Evolutionary conservation across 2,888 invertebrate species (phyloP), one percentile per base, ranked within the genome.

Genomic region (Netelia inedita): DNA sequence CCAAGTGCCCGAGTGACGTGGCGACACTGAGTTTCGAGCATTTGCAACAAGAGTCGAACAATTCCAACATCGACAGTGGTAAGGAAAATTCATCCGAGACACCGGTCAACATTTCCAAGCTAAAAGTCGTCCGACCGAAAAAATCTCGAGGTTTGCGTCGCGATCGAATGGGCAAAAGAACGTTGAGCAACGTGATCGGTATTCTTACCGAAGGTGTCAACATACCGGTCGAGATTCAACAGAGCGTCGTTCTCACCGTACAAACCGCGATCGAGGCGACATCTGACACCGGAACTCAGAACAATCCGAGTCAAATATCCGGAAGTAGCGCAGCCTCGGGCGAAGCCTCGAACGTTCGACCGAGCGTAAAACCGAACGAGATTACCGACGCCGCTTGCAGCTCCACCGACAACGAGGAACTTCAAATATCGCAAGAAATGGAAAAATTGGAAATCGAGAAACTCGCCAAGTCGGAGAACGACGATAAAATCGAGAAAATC

Each of bases 201-300:
- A 94, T 94, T 69, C 86, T 94, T 0, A 94, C 93, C 0, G 93
- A 94, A 61, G 94, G 93, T 0, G 92, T 93, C 10, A 94, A 94
- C 75, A 93, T 94, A 5, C 92, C 93, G 0, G 86, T 90, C 0
- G 93, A 93, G 23, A 86, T 88, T 0, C 92, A 92, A 19, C 92
- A 92, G 28, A 93, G 90, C 69, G 90, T 92, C 1, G 91, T 93
- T 0, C 88, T 93, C 3, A 92, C 92, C 0, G 91, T 91, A 1
- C 93, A 93, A 75, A 91, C 92, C 2, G 88, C 89, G 3, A 19
- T 91, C 1, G 92, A 93, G 14, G 87, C 73, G 16, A 89, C 83
- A 68, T 73, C 89, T 2, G 90, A 88, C 2, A 87, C 66, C 2
- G 79, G 75, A 16, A 76, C 79, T 8, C 88, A 91, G 57, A 89